These are phyloP conservation scores for Pygocentrus nattereri DNA, from an alignment of 2,797 vertebrate genomes.

Conservation along the genomic window DNA sequence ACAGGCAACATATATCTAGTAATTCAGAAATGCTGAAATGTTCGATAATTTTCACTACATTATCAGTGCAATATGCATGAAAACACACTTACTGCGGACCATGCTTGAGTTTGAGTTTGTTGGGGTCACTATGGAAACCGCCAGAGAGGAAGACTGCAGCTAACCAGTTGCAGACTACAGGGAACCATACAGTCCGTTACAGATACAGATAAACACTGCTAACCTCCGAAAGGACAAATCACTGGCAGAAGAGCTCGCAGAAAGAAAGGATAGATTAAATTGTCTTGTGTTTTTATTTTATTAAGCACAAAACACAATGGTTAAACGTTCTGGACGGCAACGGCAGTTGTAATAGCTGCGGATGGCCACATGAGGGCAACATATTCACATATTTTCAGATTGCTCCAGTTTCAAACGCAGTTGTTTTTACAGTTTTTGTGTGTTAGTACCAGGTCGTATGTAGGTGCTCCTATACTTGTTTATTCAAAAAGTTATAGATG, in stretches of 20 bases:
- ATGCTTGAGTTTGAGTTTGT: conserved; percentile 13
- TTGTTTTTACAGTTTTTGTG: no score
- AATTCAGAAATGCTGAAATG: no score
- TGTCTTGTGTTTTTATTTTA: no score
- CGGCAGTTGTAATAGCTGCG: neutral
- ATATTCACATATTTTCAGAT: neutral
- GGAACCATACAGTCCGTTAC: no score
- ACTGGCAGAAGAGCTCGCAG: neutral
- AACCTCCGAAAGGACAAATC: neutral
- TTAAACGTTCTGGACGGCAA: no score
- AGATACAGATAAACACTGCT: neutral
- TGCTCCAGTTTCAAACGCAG: no score
- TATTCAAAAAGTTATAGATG: no score
- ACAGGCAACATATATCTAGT: neutral
- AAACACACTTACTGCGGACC: conserved; percentile 46
- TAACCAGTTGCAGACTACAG: neutral
- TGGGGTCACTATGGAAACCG: conserved; percentile 34
- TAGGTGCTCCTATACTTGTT: no score
- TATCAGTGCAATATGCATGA: neutral
- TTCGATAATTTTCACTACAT: neutral
- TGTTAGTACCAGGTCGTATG: no score
- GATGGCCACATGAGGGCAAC: neutral
- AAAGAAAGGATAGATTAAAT: neutral
- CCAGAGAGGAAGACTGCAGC: neutral
- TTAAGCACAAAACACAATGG: no score